phyloP scores from a whole-genome alignment of 2,113 vertebrate species.

The Myotis yumanensis region DNA sequence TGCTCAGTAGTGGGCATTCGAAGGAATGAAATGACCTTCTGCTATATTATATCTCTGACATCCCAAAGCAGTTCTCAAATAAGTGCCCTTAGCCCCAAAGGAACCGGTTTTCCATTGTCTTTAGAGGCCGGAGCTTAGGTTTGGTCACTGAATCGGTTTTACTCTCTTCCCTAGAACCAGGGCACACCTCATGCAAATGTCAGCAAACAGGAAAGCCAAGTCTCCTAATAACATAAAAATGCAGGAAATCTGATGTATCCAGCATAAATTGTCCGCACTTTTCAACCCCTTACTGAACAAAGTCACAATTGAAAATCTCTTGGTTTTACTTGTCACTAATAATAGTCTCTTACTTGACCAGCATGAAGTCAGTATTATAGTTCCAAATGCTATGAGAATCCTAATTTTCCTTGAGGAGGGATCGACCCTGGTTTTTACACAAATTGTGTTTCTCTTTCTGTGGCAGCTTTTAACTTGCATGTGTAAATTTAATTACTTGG shows the following conservation, averaged over 20 bases:
- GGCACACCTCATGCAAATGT: slow-evolving; percentile 51
- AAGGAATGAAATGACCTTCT: not conserved
- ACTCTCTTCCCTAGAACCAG: not conserved
- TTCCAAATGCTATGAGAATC: slow-evolving; percentile 68
- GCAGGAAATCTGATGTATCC: slow-evolving; percentile 10
- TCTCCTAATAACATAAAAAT: slow-evolving; percentile 42
- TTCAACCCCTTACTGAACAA: slow-evolving; percentile 60
- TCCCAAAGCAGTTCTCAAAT: not conserved
- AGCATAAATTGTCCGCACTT: slow-evolving; percentile 58
- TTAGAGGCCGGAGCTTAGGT: not conserved
- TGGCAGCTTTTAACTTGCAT: slow-evolving; percentile 56
- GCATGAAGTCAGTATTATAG: slow-evolving; percentile 55
- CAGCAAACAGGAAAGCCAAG: slow-evolving; percentile 12
- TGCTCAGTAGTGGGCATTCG: not conserved
- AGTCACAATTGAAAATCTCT: slow-evolving; percentile 69
- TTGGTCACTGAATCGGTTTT: not conserved
- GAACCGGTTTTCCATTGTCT: not conserved
- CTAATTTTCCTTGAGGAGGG: slow-evolving; percentile 67
- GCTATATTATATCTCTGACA: not conserved
- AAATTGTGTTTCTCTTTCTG: slow-evolving; percentile 64
- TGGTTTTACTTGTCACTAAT: slow-evolving; percentile 64
- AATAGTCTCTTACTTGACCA: slow-evolving; percentile 74
- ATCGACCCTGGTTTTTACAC: slow-evolving; percentile 12
- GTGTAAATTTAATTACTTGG: slow-evolving; percentile 55
- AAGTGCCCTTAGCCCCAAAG: not conserved